Base-by-base conservation (phyloP, 2,888 invertebrate species). In the Folsomia candida region DNA sequence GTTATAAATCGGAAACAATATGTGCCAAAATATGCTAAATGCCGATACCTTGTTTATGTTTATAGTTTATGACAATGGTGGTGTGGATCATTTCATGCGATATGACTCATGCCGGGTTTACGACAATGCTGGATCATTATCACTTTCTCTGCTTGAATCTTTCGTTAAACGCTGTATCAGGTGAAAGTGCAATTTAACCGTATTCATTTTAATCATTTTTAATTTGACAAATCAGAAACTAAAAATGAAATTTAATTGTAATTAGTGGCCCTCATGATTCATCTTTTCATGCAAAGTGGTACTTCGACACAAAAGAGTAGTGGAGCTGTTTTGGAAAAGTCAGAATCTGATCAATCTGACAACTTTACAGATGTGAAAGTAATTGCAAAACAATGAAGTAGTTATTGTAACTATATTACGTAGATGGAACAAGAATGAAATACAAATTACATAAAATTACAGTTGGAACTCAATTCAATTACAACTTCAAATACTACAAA, bases 101-200 rank as follows among this genome's bases (percentile, higher is more conserved):
- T 62, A 3, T 54, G 3, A 27, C 65, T 4, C 6, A 11, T 2
- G 9, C 25, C 9, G 29, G 37, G 25, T 47, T 25, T 2, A 65
- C 51, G 54, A 28, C 22, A 2, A 54, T 65, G 65, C 27, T 63
- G 4, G 71, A 71, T 20, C 71, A 71, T 29, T 71, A 71, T 47
- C 59, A 63, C 1, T 71, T 71, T 54, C 27, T 71, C 14, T 71
- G 71, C 58, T 51, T 58, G 3, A 71, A 71, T 68, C 37, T 71
- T 20, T 63, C 67, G 11, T 58, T 71, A 2, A 71, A 71, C 51
- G 58, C 47, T 28, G 71, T 71, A n/a, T n/a, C 68, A 9, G 68
- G 67, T 70, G 57, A 51, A n/a, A n/a, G 47, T 59, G 20, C 9
- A 47, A 47, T 18, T 47, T 47, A n/a, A n/a, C n/a, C n/a, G n/a